Evolutionary conservation across 2,797 vertebrate genomes (phyloP).

Genomic region (Podargus strigoides): DNA sequence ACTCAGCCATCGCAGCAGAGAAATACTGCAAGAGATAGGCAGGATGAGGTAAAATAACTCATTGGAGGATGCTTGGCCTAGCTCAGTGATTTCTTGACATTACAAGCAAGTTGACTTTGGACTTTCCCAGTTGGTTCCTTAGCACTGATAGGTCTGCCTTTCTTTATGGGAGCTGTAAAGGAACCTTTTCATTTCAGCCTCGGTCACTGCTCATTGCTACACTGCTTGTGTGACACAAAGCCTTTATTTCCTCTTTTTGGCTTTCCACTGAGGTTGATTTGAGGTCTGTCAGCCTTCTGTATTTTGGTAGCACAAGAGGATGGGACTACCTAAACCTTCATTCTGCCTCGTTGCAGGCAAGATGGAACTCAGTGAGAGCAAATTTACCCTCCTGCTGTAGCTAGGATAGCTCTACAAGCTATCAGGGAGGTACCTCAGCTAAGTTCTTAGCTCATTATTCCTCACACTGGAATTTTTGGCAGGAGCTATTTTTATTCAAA

Average conservation of each 20-base stretch:
- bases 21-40: not conserved
- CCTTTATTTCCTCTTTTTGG: not conserved
- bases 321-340: not conserved
- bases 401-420: not conserved
- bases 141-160: not conserved
- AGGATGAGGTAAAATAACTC: not conserved
- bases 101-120: not conserved
- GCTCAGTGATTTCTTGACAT: not conserved
- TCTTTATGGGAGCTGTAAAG: not conserved
- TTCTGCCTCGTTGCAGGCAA: not conserved
- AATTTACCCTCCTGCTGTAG: not conserved
- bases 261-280: not conserved
- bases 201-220: not conserved
- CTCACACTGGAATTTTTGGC: not conserved
- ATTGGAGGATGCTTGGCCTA: not conserved
- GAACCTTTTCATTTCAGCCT: not conserved
- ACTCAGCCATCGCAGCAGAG: not conserved
- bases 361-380: not conserved
- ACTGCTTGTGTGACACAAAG: not conserved
- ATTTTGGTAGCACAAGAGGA: not conserved
- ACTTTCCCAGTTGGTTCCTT: not conserved
- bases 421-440: not conserved
- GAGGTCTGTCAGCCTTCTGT: not conserved
- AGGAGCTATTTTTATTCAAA: not conserved
- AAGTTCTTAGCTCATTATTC: not conserved